Evolutionary conservation across 2,797 vertebrate genomes (phyloP), one percentile per base, ranked within the genome.

Genomic region (Danio jaintianensis): DNA sequence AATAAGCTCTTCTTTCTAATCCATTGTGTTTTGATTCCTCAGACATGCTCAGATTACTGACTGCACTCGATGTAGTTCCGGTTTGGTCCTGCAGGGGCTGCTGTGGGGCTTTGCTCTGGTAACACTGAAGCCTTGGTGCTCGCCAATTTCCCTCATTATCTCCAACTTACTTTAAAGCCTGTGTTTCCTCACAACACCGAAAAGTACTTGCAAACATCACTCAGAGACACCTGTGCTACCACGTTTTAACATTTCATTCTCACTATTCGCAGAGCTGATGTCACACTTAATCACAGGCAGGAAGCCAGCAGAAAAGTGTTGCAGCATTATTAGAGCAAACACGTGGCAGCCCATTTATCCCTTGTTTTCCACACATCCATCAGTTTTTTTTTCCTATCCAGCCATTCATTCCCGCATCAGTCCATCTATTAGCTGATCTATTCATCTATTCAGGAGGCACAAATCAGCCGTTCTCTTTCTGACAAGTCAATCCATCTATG

Each of bases 81-180:
- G 8, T 10, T 50, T 12, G 10, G 18, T 63, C 85, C 87, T 89
- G 87, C 88, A 89, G 88, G 88, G 84, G 88, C 85, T 86, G 88
- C 88, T 89, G 87, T 88, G 84, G 83, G 47, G 82, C 84, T 84
- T 50, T 80, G 58, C 43, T 64, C 59, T 75, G 58, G 48, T 66
- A 63, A 18, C 29, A 67, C 29, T 40, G 66, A 61, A 5, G 22
- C 61, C 5, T 73, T 59, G 22, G 13, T 63, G 5, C 6, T n/a
- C 15, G 40, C 40, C 5, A 22, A 48, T 62, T 80, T 76, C 15
- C 61, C 48, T 74, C 50, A 73, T 72, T 78, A 50, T 63, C 47
- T 50, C 59, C 36, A 22, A 55, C 18, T 48, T 78, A 72, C 58
- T 61, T 83, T 68, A 22, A 53, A 53, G 36, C n/a, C 16, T 52